These are phyloP conservation scores for Sardinella longiceps DNA, from an alignment of 2,797 vertebrate species.

Conservation along the genomic window DNA sequence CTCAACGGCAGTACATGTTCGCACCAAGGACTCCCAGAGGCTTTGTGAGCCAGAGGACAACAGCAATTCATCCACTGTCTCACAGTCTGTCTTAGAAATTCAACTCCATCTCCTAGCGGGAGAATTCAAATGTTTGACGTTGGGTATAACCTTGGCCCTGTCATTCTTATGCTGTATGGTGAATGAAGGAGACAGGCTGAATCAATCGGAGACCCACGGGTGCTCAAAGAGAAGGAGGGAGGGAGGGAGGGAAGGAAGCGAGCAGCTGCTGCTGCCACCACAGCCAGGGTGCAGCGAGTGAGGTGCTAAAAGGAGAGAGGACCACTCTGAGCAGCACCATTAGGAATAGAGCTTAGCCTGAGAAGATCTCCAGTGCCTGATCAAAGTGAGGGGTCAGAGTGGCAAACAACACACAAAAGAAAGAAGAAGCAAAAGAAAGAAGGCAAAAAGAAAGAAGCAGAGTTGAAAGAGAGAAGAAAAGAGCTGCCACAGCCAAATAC, in stretches of 20 bases:
- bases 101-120: not conserved
- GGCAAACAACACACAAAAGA: not conserved
- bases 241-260: not conserved
- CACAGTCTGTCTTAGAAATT: not conserved
- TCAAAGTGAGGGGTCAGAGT: slow-evolving; percentile 54
- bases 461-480: slow-evolving; percentile 14
- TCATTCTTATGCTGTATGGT: not conserved
- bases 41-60: not conserved
- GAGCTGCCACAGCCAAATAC: slow-evolving; percentile 15
- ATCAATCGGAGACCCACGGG: not conserved
- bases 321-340: slow-evolving; percentile 35
- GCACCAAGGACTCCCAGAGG: not conserved
- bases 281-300: slow-evolving; percentile 26
- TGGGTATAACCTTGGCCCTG: not conserved
- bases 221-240: not conserved
- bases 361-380: slow-evolving; percentile 45
- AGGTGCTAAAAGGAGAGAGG: slow-evolving; percentile 34
- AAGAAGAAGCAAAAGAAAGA: not conserved
- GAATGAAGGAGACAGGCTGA: not conserved
- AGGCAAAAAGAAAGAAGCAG: not conserved
- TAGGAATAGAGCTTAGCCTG: slow-evolving; percentile 45
- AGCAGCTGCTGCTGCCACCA: not conserved
- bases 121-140: not conserved
- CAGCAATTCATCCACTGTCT: not conserved
- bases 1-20: not conserved